Percentiles rank a stretch among this genome's conserved stretches.
These are phyloP conservation scores for Isichthys henryi DNA, from an alignment of 2,113 vertebrate species.

Conservation along the genomic window DNA sequence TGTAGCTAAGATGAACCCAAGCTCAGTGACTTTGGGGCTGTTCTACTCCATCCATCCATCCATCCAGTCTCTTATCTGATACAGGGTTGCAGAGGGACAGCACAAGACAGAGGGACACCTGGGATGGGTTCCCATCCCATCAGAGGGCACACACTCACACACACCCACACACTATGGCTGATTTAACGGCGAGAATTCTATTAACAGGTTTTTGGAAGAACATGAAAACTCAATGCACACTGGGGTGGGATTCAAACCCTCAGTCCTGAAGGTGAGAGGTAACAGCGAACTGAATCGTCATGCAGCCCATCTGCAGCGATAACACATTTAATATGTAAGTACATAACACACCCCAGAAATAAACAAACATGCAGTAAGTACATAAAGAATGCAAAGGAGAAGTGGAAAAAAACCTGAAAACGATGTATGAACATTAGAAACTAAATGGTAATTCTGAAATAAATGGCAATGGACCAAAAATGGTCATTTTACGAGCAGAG, in stretches of 20 bases:
- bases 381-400: neutral
- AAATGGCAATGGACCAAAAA: constrained; percentile 4
- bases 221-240: neutral
- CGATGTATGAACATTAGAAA: neutral
- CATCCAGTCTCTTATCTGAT: neutral
- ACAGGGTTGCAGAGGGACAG: neutral
- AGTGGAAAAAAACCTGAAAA: neutral
- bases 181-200: neutral
- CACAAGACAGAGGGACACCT: neutral
- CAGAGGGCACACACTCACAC: neutral
- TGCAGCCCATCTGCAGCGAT: neutral
- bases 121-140: neutral
- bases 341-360: neutral
- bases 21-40: neutral
- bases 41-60: neutral
- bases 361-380: neutral
- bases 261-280: neutral
- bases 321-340: neutral
- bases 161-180: neutral
- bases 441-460: neutral
- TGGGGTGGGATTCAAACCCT: neutral
- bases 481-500: neutral
- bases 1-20: neutral
- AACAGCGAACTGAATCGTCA: neutral
- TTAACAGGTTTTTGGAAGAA: neutral